Percentiles rank a stretch among this genome's conserved stretches.
Conservation (phyloP, 2,113 vertebrate species). For the Triplophysa dalaica region DNA sequence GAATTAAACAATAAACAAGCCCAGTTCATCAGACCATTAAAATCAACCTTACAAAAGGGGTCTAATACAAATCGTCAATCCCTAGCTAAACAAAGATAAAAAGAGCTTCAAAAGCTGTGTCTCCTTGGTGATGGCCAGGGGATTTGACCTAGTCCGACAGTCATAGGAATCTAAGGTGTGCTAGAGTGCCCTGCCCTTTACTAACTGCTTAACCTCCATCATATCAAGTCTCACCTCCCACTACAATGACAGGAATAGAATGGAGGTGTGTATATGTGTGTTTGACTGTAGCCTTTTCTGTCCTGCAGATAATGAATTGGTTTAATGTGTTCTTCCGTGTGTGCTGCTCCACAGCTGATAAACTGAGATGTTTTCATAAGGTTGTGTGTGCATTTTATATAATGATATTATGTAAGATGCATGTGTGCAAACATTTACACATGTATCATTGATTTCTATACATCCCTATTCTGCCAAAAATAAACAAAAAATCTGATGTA, state of each 20-base stretch:
- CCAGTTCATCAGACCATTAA: not conserved
- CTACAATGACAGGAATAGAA: not conserved
- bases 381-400: not conserved
- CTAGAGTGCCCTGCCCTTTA: slow-evolving; percentile 11
- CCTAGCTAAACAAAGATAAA: not conserved
- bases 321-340: slow-evolving; percentile 8
- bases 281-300: not conserved
- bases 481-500: too few relatives aligned
- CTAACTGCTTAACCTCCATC: slow-evolving; percentile 18
- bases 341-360: not conserved
- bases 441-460: too few relatives aligned
- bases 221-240: slow-evolving; percentile 28
- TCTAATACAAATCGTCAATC: not conserved
- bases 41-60: not conserved
- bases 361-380: not conserved
- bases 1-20: too few relatives aligned
- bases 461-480: too few relatives aligned
- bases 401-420: too few relatives aligned
- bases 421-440: too few relatives aligned
- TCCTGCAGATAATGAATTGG: slow-evolving; percentile 21
- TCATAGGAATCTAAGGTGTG: slow-evolving; percentile 8
- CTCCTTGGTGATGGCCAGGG: slow-evolving; percentile 22
- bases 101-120: slow-evolving; percentile 4
- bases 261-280: slow-evolving; percentile 12
- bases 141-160: slow-evolving; percentile 15